Evolutionary conservation across 2,888 invertebrate species (phyloP), one percentile per base, ranked within the genome.

Genomic region (Electrophaes corylata): DNA sequence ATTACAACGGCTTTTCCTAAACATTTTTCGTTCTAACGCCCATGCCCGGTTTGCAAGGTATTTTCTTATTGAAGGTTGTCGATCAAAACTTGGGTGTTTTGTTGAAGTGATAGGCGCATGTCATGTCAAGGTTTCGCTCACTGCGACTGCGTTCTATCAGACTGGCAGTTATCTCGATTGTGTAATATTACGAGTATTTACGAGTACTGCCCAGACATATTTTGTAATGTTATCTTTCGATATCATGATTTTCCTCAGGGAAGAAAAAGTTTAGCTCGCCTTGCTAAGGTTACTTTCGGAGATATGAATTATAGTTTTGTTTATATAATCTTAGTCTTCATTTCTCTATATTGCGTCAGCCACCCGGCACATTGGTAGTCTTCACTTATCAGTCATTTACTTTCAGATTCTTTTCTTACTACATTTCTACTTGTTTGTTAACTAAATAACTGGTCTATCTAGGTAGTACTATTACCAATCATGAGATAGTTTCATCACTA

Each of bases 91-190:
- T 29, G 29, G 37, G 50, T 45, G 45, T 51, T 57, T 43, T 45
- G 40, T 41, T 56, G 39, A 61, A 65, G 63, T 59, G 63, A 65
- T 63, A 63, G 65, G 57, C 61, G 49, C 41, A 19, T 19, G 52
- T 44, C 63, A 50, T 57, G 63, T 60, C 65, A 65, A 65, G 65
- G 65, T 37, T 40, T 53, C 54, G 26, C 45, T 50, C 48, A 20
- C 18, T 33, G 16, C 39, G 50, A 47, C 60, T 57, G 48, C 43
- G 57, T 43, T 44, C 52, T 44, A 53, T 45, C 50, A 35, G 31
- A 26, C 48, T 41, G 29, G n/a, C 20, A 48, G 31, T 16, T 56
- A 55, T 48, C 54, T 35, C n/a, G 43, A 45, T 58, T 58, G 53
- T 40, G 53, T 19, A 53, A 53, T 53, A 43, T 26, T 43, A 48